Evolutionary conservation across 2,888 invertebrate species (phyloP).

Genomic region (Mystacides longicornis): DNA sequence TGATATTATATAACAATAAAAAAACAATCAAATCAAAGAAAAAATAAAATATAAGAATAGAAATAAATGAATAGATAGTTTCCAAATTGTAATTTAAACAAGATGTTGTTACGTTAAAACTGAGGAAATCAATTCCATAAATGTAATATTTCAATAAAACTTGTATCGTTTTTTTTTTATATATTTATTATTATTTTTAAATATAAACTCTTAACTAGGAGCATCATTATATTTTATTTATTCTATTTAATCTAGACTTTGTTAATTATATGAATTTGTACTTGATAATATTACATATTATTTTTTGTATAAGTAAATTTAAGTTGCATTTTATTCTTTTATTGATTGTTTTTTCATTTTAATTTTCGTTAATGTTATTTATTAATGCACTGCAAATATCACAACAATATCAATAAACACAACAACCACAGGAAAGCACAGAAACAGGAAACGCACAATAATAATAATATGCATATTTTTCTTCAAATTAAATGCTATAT

Average conservation of each 20-base stretch:
- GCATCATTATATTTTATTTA: neutral
- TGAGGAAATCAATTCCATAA: no score
- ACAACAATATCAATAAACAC: constrained; percentile 5
- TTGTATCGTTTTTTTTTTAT: neutral
- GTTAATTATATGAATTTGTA: constrained; percentile 2
- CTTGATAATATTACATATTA: neutral
- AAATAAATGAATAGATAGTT: neutral
- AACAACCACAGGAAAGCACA: neutral
- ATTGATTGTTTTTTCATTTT: neutral
- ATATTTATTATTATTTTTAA: neutral
- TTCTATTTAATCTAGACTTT: no score
- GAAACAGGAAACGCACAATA: no score
- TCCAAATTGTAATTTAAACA: no score
- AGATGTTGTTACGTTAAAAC: no score
- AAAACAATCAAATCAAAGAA: neutral
- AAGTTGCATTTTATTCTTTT: constrained; percentile 2
- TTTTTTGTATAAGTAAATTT: neutral
- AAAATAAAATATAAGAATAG: neutral
- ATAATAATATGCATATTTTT: no score
- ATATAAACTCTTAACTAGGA: constrained; percentile 2
- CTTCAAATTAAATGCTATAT: no score
- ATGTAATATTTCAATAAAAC: no score
- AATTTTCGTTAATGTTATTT: neutral
- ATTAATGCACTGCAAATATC: constrained; percentile 14
- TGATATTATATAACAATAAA: neutral